phyloP scores from a whole-genome alignment of 1,140 invertebrate genomes.

The Coenobita brevimanus region DNA sequence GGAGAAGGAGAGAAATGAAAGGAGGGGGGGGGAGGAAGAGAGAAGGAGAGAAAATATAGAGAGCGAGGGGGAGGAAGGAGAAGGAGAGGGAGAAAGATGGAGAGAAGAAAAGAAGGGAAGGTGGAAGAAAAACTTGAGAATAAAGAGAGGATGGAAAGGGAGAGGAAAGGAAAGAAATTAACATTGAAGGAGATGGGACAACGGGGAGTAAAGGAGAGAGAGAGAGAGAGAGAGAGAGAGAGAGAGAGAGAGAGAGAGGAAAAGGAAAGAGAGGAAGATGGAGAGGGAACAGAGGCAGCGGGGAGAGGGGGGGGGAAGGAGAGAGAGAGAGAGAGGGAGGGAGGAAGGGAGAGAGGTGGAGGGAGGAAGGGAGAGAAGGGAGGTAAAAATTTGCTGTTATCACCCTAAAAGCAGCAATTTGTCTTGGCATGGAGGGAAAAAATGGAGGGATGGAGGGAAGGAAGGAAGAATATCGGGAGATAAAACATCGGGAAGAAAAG shows the following conservation, averaged over 20 bases:
- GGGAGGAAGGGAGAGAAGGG: neutral
- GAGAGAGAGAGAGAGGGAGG: constrained; percentile 8
- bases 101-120: constrained; percentile 1
- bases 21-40: no score
- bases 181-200: neutral
- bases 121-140: neutral
- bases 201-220: no score
- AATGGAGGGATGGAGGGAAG: neutral
- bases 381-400: neutral
- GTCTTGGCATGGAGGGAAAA: neutral
- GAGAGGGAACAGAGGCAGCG: neutral
- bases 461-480: neutral
- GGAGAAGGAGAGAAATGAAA: no score
- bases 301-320: neutral
- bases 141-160: neutral
- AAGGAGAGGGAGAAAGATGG: neutral
- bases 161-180: neutral
- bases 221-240: no score
- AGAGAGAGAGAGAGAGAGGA: neutral
- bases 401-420: neutral
- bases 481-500: neutral
- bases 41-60: no score
- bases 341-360: neutral
- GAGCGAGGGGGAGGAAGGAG: no score
- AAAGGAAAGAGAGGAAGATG: neutral